These are phyloP conservation scores for Pachyuromys duprasi DNA, from an alignment of 2,797 vertebrate species.

Conservation along the genomic window DNA sequence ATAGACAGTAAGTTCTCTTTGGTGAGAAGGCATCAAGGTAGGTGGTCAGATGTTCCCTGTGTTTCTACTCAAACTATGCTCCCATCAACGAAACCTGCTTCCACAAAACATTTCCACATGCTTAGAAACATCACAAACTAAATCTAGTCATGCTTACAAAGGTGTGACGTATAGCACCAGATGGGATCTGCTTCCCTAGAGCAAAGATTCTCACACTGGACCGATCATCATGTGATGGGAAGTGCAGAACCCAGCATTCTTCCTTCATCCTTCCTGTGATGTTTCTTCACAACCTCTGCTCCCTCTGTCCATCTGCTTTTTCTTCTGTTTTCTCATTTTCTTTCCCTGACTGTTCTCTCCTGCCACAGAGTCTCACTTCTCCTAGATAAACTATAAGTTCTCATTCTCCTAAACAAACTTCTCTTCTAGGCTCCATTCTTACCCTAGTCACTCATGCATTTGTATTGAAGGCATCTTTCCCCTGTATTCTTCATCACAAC, in stretches of 20 bases:
- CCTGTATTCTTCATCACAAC: neutral
- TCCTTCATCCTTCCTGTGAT: neutral
- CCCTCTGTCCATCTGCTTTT: neutral
- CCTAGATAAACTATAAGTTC: neutral
- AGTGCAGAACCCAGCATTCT: neutral
- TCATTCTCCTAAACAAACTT: neutral
- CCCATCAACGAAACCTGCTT: conserved; percentile 18
- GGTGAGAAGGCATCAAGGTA: neutral
- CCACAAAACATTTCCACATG: neutral
- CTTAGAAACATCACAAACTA: neutral
- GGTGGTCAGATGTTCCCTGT: neutral
- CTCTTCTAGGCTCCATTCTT: neutral
- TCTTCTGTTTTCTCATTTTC: neutral
- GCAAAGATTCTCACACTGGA: neutral
- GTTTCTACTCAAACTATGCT: neutral
- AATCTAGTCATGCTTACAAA: neutral
- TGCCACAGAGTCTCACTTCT: too few relatives aligned
- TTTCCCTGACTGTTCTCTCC: neutral
- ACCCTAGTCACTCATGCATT: neutral
- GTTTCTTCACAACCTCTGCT: neutral
- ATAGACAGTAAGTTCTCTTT: neutral
- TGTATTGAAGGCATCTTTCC: neutral
- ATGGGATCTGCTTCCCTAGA: neutral
- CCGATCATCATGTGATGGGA: accelerated
- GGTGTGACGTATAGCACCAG: neutral